Evolutionary conservation across 2,113 vertebrate genomes (phyloP).

Genomic region (Nothocercus julius): DNA sequence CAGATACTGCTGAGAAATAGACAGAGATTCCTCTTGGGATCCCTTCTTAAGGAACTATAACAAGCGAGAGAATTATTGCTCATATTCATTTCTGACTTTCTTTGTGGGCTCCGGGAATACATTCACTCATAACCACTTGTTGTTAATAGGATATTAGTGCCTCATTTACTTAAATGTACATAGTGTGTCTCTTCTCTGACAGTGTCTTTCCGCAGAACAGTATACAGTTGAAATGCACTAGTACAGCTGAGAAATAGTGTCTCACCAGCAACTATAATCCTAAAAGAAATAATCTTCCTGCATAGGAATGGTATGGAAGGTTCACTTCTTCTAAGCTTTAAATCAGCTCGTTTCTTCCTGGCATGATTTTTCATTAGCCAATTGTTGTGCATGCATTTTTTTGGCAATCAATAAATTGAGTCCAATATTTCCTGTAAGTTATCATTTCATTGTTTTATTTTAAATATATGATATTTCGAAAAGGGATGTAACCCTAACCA

Average conservation of each 20-base stretch:
- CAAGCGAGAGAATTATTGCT: not conserved
- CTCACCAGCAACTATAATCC: not conserved
- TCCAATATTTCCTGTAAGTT: not conserved
- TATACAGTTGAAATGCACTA: not conserved
- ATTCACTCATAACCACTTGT: not conserved
- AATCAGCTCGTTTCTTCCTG: fast-evolving
- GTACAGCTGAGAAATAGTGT: not conserved
- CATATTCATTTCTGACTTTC: not conserved
- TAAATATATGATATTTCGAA: not conserved
- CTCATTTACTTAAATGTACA: not conserved
- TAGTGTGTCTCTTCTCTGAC: not conserved
- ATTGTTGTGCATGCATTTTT: not conserved
- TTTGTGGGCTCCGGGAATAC: not conserved
- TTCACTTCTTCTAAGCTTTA: not conserved
- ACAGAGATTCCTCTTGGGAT: not conserved
- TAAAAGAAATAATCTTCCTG: not conserved
- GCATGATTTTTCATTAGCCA: not conserved
- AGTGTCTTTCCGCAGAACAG: not conserved
- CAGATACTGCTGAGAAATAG: not conserved
- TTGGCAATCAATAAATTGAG: not conserved
- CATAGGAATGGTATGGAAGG: not conserved
- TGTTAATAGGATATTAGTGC: not conserved
- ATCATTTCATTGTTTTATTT: not conserved
- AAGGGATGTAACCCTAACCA: not conserved
- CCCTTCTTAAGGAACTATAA: not conserved